phyloP scores from a whole-genome alignment of 1,140 invertebrate species.

The Zaprionus africanus region DNA sequence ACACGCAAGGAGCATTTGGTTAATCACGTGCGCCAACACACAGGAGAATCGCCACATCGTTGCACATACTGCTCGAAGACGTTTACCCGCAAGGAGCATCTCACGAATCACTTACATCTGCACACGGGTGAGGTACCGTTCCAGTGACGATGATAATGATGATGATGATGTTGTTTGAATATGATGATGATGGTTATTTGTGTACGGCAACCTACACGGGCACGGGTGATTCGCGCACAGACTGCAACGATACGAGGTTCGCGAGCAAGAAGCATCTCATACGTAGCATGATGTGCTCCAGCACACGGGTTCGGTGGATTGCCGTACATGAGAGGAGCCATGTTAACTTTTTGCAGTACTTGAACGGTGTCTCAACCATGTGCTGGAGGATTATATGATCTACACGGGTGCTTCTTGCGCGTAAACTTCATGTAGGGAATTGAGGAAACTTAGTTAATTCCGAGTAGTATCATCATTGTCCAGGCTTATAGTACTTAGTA shows the following conservation, averaged over 20 bases:
- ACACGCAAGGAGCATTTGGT: constrained; percentile 92
- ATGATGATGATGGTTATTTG: background rate
- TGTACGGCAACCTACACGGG: background rate
- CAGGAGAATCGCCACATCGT: constrained; percentile 95
- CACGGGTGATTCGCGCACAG: background rate
- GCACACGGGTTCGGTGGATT: constrained; percentile 87
- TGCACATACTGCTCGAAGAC: constrained; percentile 90
- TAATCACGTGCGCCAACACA: constrained; percentile 91
- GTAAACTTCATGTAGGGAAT: background rate
- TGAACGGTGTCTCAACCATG: constrained; percentile 1
- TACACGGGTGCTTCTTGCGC: background rate
- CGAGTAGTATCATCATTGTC: background rate
- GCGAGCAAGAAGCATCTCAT: constrained; percentile 3
- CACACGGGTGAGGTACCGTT: constrained; percentile 87
- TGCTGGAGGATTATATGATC: background rate
- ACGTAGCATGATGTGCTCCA: constrained; percentile 57
- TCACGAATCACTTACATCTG: constrained; percentile 93
- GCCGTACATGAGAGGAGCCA: constrained; percentile 3
- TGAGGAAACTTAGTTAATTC: background rate
- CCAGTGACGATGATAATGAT: background rate
- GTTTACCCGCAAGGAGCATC: constrained; percentile 94
- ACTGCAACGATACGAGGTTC: background rate
- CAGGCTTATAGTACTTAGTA: background rate
- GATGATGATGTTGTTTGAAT: background rate
- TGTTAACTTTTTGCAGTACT: background rate